Conservation (phyloP, 1,140 invertebrate genomes). For the Eurosta solidaginis region DNA sequence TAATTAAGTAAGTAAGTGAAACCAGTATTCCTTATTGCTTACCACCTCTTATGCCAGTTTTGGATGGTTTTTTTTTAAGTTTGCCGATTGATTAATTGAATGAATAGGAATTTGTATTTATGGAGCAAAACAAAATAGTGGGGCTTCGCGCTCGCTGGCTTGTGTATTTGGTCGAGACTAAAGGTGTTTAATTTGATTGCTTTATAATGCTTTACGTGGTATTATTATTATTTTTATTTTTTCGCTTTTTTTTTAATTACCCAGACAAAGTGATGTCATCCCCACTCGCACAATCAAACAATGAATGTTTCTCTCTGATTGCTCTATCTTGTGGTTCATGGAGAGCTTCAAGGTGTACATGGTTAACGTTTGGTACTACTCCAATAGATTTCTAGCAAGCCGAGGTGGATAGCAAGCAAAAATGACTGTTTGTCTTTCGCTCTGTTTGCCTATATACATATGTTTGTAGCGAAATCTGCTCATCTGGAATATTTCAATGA, state of each 20-base stretch:
- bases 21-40: too few species aligned
- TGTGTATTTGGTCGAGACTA: neutral
- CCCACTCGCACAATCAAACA: neutral
- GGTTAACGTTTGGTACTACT: neutral
- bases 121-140: too few species aligned
- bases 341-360: neutral
- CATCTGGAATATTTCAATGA: slow-evolving; percentile 4
- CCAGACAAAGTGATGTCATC: slow-evolving; percentile 4
- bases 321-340: too few species aligned
- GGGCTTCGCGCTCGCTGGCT: too few species aligned
- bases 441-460: neutral
- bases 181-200: neutral
- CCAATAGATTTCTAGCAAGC: too few species aligned
- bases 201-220: neutral
- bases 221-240: neutral
- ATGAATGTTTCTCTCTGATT: neutral
- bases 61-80: too few species aligned
- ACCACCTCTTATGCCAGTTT: too few species aligned
- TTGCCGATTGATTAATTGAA: too few species aligned
- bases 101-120: too few species aligned
- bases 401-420: neutral
- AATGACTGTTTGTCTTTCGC: too few species aligned
- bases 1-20: too few species aligned
- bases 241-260: too few species aligned
- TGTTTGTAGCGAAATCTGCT: neutral